A percentile compares a stretch with the other conserved stretches of the same genome.
Evolutionary conservation across 2,888 invertebrate species (phyloP).

Genomic region (Pammene aurita): DNA sequence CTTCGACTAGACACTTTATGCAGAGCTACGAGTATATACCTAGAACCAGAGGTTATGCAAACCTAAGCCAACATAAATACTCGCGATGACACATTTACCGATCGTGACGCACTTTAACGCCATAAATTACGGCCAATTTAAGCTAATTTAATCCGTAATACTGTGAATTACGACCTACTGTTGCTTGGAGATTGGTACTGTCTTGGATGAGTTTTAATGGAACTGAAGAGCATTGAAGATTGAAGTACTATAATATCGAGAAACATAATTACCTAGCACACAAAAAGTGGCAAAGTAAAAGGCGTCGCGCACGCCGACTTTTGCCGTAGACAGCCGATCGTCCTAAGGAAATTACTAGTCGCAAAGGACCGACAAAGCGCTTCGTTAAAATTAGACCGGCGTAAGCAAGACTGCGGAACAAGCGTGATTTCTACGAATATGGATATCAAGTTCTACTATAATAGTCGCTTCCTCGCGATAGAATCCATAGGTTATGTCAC

Average conservation of each 20-base stretch:
- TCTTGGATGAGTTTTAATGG: not conserved
- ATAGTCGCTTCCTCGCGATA: too few relatives aligned
- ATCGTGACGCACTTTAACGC: slow-evolving; percentile 27
- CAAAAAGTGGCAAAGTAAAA: too few relatives aligned
- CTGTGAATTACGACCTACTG: not conserved
- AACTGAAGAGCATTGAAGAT: not conserved
- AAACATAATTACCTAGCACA: too few relatives aligned
- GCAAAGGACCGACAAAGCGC: too few relatives aligned
- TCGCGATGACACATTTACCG: slow-evolving; percentile 31
- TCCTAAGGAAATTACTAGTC: too few relatives aligned
- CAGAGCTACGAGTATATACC: not conserved
- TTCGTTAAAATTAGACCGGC: too few relatives aligned
- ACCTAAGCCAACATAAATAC: slow-evolving; percentile 31
- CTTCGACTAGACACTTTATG: not conserved
- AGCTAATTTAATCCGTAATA: not conserved
- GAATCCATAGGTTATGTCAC: too few relatives aligned
- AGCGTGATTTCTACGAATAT: too few relatives aligned
- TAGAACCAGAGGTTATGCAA: slow-evolving; percentile 18
- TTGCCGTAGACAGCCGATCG: too few relatives aligned
- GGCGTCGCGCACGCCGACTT: too few relatives aligned
- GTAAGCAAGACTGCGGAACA: too few relatives aligned
- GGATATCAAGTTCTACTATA: too few relatives aligned
- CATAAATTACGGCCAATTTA: slow-evolving; percentile 20
- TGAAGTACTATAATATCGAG: not conserved
- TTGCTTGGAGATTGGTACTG: not conserved